Base-by-base conservation (phyloP, 1,140 invertebrate genomes). In the Ctenoplectra terminalis region DNA sequence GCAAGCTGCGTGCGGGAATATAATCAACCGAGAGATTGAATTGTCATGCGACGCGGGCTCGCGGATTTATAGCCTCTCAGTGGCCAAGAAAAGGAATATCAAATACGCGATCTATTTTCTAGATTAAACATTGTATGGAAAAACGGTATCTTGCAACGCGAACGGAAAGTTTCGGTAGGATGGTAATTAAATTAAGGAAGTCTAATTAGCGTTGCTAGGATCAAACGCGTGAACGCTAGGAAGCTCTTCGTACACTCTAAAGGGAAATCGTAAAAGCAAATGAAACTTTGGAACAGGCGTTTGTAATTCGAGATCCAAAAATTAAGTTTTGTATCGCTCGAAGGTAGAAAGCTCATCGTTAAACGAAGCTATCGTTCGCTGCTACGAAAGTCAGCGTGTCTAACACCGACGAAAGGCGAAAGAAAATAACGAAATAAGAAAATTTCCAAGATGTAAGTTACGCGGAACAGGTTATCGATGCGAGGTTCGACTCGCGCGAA, bases 21-120 rank as follows among this genome's bases (percentile, higher is more conserved):
- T 50, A 60, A 78, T 70, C 40, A 31, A 8, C 3, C 26, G 23
- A 17, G 26, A 26, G 29, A 69, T n/a, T 48, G 63, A 40, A 77
- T 69, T 48, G n/a, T n/a, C 52, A 4, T 4, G 23, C 26, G 23
- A 74, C 56, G 40, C 43, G 43, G 13, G 17, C 5, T n/a, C 31
- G 15, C 3, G 58, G 43, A 63, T 63, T 48, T 63, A 43, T 40
- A n/a, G 13, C 9, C n/a, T 17, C 26, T 15, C 13, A 4, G n/a
- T 9, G 4, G 1, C 0, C 2, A 7, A 17, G 0, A 7, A 34
- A 31, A 43, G 17, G 29, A 74, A 9, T 23, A 50, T 40, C 61
- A 6, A 40, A 63, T n/a, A 23, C 7, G 23, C 17, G 58, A 34
- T 40, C 40, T 9, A 9, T 40, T 40, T 17, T 29, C 17, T 7